phyloP scores from a whole-genome alignment of 2,888 invertebrate species.

The Mimachlamys varia region DNA sequence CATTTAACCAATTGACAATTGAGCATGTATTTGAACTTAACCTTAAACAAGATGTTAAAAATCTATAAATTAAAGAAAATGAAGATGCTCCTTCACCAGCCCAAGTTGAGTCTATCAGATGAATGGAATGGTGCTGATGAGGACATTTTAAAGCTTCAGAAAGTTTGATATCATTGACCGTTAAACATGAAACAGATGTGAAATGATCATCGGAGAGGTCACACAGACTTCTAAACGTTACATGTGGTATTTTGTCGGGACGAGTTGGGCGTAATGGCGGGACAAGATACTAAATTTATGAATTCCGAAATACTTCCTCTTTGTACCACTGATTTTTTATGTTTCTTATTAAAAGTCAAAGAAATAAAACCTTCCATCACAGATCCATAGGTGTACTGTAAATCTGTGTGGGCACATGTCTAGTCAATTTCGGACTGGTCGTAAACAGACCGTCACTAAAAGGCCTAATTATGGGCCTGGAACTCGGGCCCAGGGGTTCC shows the following conservation, averaged over 20 bases:
- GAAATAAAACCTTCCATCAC: conserved; percentile 8
- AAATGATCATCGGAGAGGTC: not conserved
- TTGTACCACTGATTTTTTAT: not conserved
- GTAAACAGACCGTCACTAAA: not conserved
- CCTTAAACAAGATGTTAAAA: not conserved
- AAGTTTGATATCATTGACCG: not conserved
- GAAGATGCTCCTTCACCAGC: no score
- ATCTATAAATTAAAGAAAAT: no score
- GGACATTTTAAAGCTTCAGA: not conserved
- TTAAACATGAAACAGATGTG: not conserved
- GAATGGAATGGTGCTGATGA: not conserved
- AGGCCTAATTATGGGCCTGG: conserved; percentile 29
- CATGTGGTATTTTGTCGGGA: not conserved
- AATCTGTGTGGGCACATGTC: conserved; percentile 27
- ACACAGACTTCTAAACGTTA: conserved; percentile 16
- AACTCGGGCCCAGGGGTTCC: not conserved
- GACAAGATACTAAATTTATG: conserved; percentile 25
- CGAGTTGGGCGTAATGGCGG: not conserved
- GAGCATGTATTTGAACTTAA: no score
- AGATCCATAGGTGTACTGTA: not conserved
- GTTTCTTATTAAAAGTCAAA: conserved; percentile 28
- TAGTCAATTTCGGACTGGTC: not conserved
- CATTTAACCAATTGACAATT: no score
- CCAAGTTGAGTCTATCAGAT: not conserved
- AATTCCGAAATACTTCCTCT: conserved; percentile 10